Base-by-base conservation (phyloP, 2,888 invertebrate species). In the Drosophila neotestacea region DNA sequence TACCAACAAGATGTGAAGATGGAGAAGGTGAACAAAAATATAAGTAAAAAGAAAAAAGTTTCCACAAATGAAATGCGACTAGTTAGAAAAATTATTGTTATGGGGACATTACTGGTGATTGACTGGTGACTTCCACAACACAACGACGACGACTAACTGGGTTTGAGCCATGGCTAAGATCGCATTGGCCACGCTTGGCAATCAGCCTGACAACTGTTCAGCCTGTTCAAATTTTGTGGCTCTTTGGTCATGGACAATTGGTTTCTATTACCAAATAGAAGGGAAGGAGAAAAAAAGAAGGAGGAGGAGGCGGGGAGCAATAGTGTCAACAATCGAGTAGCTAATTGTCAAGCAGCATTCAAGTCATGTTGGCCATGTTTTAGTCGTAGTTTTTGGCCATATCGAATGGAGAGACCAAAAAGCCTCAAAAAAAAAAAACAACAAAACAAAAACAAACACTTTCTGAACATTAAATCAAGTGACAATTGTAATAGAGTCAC, bases 101-200 rank as follows among this genome's bases (percentile, higher is more conserved):
- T 22, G 16, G 63, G 64, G 51, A 54, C 51, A 58, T 52, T 54
- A 55, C 47, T 60, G 71, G 38, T 27, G 38, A 52, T 9, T 32
- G 32, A 7, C 7, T 30, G 30, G 30, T 5, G 30, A 30, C 38
- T 28, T 38, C 48, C 6, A 30, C 47, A 47, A 7, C 16, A 16
- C 16, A 16, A 16, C 16, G 50, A 13, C n/a, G 38, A 7, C 30
- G 54, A 64, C 70, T 73, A 44, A 46, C 44, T 56, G 55, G 54
- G 54, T n/a, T 34, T 42, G 42, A 54, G 42, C 54, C 44, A 56
- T 46, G 55, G 46, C 58, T 47, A 58, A 58, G 58, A 47, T 82
- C 82, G 61, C 70, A 79, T 82, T 73, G 38, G 82, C 69, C 73
- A 82, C 73, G 79, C 70, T 79, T 73, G 48, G 76, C 87, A 83